Base-by-base conservation (phyloP, 2,113 vertebrate species). In the Myiozetetes cayanensis region DNA sequence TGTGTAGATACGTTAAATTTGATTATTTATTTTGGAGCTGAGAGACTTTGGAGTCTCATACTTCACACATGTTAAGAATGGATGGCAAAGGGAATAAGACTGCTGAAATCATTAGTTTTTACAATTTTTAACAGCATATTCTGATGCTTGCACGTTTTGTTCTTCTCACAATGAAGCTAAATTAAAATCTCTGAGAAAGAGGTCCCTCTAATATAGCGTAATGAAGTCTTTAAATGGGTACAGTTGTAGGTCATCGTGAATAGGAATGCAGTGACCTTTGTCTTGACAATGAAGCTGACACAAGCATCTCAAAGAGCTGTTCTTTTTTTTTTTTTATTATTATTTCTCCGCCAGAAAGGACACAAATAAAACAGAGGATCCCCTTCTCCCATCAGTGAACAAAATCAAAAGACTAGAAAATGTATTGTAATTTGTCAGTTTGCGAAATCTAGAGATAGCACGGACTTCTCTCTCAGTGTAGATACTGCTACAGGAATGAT, bases 211-310 rank as follows among this genome's bases (percentile, higher is more conserved):
- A 79, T 79, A 90, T 55, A 77, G 83, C 70, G 50, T 89, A 91
- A 93, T 96, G 95, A 96, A 97, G 96, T 90, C 96, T 95, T 90
- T 91, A 89, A 90, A 88, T 90, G 95, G 87, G 89, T 96, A 82
- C 95, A 93, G 92, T 95, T 93, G 87, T 95, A 96, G 93, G 96
- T 96, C 90, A 95, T 78, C 9, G 4, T 95, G 95, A 96, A 90
- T 93, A 94, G 96, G 75, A 92, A 97, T 73, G 74, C 96, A 89
- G 75, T 96, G 97, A 97, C 96, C 91, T 93, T 94, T 96, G 82
- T 94, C 87, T 89, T 79, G 77, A 96, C 81, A 90, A 89, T 89
- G 83, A 91, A 91, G 87, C 80, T 92, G 94, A 93, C 81, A 92
- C 81, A 94, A 81, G 53, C 92, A 79, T 96, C 85, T 91, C 87